Evolutionary conservation across 2,113 vertebrate species (phyloP).

Genomic region (Perca schrenkii): DNA sequence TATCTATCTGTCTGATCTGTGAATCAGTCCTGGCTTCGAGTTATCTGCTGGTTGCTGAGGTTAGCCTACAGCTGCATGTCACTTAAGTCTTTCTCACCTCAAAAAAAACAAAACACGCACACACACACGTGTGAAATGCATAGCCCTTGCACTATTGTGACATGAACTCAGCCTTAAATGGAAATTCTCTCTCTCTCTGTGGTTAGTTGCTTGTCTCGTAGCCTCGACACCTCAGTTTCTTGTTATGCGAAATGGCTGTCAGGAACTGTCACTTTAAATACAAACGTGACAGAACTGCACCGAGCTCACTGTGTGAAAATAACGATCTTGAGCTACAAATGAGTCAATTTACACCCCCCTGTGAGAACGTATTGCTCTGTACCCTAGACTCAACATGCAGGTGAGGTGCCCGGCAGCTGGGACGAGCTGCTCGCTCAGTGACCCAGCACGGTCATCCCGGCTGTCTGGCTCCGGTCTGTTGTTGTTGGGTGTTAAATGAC

Average conservation of each 20-base stretch:
- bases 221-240: conserved; percentile 37
- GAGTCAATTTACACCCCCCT: conserved; percentile 2
- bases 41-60: conserved; percentile 13
- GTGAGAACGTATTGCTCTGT: background rate
- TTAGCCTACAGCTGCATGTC: conserved; percentile 31
- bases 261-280: conserved; percentile 56
- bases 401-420: conserved; percentile 3
- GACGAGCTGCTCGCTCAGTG: conserved; percentile 3
- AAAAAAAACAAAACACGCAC: background rate
- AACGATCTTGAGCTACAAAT: background rate
- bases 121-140: background rate
- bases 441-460: conserved; percentile 2
- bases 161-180: conserved; percentile 63
- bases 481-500: conserved; percentile 26
- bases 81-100: conserved; percentile 24
- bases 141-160: background rate
- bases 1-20: conserved; percentile 1
- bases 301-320: conserved; percentile 8
- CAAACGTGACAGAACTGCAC: background rate
- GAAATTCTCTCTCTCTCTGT: conserved; percentile 51
- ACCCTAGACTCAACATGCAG: background rate
- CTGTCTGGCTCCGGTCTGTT: conserved; percentile 43
- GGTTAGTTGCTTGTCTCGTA: conserved; percentile 32
- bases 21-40: conserved; percentile 20
- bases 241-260: conserved; percentile 5